Percentiles rank a stretch among this genome's conserved stretches.
phyloP scores from a whole-genome alignment of 2,113 vertebrate genomes.

The Vidua chalybeata region DNA sequence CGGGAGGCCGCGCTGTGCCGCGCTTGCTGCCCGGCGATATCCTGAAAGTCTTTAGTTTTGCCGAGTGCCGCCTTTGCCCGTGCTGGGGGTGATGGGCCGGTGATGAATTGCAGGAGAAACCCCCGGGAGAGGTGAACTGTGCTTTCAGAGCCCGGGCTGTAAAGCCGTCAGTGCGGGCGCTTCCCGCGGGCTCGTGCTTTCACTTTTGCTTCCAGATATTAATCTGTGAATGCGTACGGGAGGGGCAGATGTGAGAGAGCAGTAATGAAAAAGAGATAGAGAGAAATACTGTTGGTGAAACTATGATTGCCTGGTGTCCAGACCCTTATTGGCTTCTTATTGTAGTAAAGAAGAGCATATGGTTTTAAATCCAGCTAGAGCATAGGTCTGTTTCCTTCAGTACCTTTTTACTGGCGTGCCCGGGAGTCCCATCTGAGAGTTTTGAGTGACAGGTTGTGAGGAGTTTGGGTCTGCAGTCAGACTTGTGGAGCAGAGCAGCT shows the following conservation, averaged over 20 bases:
- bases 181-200: background rate
- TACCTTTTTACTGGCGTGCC: background rate
- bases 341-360: rapidly evolving
- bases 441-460: background rate
- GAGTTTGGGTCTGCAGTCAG: background rate
- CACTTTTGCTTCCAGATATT: background rate
- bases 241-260: background rate
- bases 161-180: background rate
- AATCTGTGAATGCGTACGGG: background rate
- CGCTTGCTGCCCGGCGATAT: background rate
- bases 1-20: background rate
- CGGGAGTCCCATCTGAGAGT: background rate
- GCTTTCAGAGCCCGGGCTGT: background rate
- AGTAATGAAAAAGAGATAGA: background rate
- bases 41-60: rapidly evolving
- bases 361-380: background rate
- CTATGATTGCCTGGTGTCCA: too few relatives aligned
- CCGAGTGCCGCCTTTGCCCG: rapidly evolving
- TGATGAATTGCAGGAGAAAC: background rate
- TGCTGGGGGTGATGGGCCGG: rapidly evolving
- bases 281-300: background rate
- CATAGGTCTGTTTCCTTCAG: background rate
- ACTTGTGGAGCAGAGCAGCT: background rate
- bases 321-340: background rate
- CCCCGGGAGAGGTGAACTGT: background rate